Conservation (phyloP, 2,888 invertebrate genomes). For the Deroplatys truncata region DNA sequence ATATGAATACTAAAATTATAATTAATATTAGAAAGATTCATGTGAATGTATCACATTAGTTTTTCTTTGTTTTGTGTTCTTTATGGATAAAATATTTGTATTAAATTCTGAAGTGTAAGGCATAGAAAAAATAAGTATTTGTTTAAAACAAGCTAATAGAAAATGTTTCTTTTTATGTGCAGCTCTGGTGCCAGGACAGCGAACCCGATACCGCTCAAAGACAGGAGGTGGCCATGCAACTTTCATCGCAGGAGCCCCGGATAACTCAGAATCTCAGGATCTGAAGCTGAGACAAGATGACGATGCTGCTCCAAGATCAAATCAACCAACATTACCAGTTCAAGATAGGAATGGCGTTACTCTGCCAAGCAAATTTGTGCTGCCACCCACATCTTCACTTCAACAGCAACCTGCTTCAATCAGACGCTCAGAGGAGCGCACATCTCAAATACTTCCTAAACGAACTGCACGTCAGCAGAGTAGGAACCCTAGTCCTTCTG, state of each 20-base stretch:
- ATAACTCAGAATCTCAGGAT: not conserved
- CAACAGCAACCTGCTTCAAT: not conserved
- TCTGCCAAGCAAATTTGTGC: not conserved
- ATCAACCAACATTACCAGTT: not conserved
- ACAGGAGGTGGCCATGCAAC: not conserved
- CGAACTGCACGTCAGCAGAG: not conserved
- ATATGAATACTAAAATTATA: too few species aligned
- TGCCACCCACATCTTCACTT: not conserved
- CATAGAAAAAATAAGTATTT: too few species aligned
- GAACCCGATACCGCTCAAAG: not conserved
- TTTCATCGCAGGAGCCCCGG: not conserved
- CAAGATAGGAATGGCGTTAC: not conserved
- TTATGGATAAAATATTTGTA: too few species aligned
- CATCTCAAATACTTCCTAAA: not conserved
- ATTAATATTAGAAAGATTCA: too few species aligned
- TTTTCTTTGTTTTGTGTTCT: too few species aligned
- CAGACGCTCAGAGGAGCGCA: not conserved
- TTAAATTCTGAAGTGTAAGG: too few species aligned
- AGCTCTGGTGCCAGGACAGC: not conserved
- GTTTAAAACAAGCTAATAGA: not conserved
- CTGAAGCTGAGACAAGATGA: not conserved
- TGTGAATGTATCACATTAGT: too few species aligned
- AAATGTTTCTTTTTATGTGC: not conserved
- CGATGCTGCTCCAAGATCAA: not conserved
- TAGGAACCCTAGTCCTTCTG: not conserved